Percentiles rank a stretch among this genome's conserved stretches.
Evolutionary conservation across 1,140 invertebrate genomes (phyloP).

Genomic region (Aethina tumida): DNA sequence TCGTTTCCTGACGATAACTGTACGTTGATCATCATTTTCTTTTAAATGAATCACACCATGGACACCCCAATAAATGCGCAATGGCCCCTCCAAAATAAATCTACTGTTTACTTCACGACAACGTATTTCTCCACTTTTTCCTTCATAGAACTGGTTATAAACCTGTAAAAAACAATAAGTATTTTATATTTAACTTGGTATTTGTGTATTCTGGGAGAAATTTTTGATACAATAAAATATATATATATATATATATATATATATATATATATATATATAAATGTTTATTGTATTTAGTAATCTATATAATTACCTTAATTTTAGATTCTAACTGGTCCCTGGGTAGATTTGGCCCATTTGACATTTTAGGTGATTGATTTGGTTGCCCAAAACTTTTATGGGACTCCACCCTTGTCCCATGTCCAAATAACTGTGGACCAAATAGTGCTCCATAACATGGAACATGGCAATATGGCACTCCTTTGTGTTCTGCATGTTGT

Average conservation of each 20-base stretch:
- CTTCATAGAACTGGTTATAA: slow-evolving; percentile 73
- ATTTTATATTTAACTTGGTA: no score
- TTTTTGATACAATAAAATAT: no score
- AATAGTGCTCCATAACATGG: slow-evolving; percentile 84
- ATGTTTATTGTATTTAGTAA: not conserved
- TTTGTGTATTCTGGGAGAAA: no score
- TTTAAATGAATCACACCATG: slow-evolving; percentile 74
- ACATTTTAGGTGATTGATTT: slow-evolving; percentile 37
- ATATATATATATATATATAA: not conserved
- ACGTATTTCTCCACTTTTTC: slow-evolving; percentile 63
- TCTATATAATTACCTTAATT: slow-evolving; percentile 44
- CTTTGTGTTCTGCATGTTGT: slow-evolving; percentile 86
- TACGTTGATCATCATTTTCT: slow-evolving; percentile 76
- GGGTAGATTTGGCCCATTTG: slow-evolving; percentile 36
- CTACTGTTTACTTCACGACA: slow-evolving; percentile 70
- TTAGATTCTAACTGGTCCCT: slow-evolving; percentile 70
- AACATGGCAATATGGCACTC: slow-evolving; percentile 82
- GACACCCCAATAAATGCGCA: slow-evolving; percentile 79
- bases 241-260: not conserved
- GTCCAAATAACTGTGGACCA: slow-evolving; percentile 77
- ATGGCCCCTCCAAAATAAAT: slow-evolving; percentile 65
- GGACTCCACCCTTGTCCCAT: slow-evolving; percentile 76
- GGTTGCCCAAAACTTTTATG: slow-evolving; percentile 76
- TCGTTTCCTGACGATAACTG: slow-evolving; percentile 57
- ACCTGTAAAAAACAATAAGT: slow-evolving; percentile 22